Evolutionary conservation across 2,113 vertebrate species (phyloP).

Genomic region (Bolborhynchus lineola): DNA sequence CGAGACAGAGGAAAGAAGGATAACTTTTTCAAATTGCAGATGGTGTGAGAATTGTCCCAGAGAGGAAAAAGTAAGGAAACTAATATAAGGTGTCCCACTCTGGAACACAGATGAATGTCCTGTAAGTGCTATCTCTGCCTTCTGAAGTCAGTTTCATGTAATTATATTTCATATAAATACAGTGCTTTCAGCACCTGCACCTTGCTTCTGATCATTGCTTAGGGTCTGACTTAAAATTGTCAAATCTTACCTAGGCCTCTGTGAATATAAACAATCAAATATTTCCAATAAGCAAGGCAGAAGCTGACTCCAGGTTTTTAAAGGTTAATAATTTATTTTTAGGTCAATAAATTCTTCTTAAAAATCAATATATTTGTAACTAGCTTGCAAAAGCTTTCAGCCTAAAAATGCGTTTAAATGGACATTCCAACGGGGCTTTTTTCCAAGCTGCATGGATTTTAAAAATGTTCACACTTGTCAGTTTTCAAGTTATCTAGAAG

Average conservation of each 20-base stretch:
- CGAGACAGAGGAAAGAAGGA: not conserved
- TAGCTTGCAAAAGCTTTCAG: slow-evolving; percentile 12
- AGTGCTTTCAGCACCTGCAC: not conserved
- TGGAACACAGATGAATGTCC: not conserved
- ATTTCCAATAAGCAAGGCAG: not conserved
- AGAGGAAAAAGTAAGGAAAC: not conserved
- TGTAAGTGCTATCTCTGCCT: not conserved
- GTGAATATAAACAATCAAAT: not conserved
- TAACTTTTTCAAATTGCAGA: not conserved
- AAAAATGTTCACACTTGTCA: not conserved
- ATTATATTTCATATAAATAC: not conserved
- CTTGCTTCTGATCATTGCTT: not conserved
- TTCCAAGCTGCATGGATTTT: not conserved
- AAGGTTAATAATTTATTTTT: slow-evolving; percentile 12
- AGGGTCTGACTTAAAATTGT: not conserved
- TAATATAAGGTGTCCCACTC: not conserved
- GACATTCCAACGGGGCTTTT: not conserved
- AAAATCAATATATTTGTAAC: slow-evolving; percentile 37
- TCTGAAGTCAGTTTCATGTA: not conserved
- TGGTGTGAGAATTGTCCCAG: not conserved
- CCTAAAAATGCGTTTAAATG: slow-evolving; percentile 6
- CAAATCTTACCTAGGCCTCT: not conserved
- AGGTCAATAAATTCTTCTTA: slow-evolving; percentile 28
- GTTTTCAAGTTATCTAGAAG: not conserved
- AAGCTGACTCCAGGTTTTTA: slow-evolving; percentile 5